Evolutionary conservation across 1,140 invertebrate species (phyloP).

Genomic region (Drosophila sp.): DNA sequence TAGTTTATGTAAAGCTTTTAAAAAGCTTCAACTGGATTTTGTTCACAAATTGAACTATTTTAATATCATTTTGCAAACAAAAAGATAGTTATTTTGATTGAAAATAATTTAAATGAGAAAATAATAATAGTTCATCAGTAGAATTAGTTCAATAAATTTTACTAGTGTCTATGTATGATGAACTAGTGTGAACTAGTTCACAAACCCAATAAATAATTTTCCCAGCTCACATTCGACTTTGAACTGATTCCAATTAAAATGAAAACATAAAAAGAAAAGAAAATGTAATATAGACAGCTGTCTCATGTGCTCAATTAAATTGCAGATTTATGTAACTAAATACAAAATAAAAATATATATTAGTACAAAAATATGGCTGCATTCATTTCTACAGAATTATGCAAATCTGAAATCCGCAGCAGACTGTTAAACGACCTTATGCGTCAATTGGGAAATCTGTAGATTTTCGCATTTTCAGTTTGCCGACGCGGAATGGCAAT

Average conservation of each 20-base stretch:
- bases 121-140: too few relatives aligned
- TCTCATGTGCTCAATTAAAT: conserved; percentile 39
- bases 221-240: conserved; percentile 3
- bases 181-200: conserved; percentile 1
- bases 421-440: conserved; percentile 75
- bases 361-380: conserved; percentile 27
- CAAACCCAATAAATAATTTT: neutral
- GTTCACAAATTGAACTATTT: neutral
- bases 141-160: too few relatives aligned
- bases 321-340: conserved; percentile 49
- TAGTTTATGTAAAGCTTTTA: too few relatives aligned
- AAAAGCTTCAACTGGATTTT: too few relatives aligned
- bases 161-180: too few relatives aligned
- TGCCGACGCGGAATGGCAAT: conserved; percentile 59
- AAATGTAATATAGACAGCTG: too few relatives aligned
- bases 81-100: too few relatives aligned
- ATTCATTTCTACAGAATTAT: conserved; percentile 65
- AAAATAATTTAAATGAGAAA: neutral
- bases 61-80: too few relatives aligned
- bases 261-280: neutral
- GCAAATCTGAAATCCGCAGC: conserved; percentile 52
- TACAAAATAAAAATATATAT: conserved; percentile 1
- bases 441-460: conserved; percentile 69
- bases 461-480: conserved; percentile 39
- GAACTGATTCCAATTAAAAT: conserved; percentile 11